Percentiles rank a stretch among this genome's conserved stretches.
Evolutionary conservation across 2,797 vertebrate species (phyloP).

Genomic region (Brachyalestes nurse): DNA sequence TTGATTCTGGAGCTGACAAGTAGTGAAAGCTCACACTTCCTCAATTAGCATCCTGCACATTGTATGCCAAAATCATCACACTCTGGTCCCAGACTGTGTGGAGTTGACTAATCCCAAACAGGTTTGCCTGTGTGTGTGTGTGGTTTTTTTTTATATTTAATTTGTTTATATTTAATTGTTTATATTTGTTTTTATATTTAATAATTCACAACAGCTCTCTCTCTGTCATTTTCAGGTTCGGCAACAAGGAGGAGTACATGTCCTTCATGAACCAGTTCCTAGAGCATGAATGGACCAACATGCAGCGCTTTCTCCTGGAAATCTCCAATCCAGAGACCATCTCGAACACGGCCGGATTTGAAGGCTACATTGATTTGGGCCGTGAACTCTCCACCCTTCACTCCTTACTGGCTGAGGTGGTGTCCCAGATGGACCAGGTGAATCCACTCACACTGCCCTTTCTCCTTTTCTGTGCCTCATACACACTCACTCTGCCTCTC

Average conservation of each 20-base stretch:
- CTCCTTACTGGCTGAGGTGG: constrained; percentile 87
- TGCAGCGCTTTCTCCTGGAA: constrained; percentile 95
- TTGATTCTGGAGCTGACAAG: no score
- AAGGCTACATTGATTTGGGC: constrained; percentile 95
- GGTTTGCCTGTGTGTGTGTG: no score
- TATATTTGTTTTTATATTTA: no score
- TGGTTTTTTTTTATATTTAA: no score
- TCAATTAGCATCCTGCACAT: no score
- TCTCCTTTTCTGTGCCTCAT: neutral
- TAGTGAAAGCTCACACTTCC: no score
- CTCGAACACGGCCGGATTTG: constrained; percentile 91
- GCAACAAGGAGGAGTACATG: constrained; percentile 97
- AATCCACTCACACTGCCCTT: no score
- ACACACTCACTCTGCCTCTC: neutral
- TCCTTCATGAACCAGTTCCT: constrained; percentile 97
- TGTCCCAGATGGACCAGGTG: constrained; percentile 94
- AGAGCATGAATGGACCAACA: constrained; percentile 95
- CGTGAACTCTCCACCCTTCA: constrained; percentile 92
- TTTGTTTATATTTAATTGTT: no score
- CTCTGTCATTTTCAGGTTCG: constrained; percentile 79
- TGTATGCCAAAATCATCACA: no score
- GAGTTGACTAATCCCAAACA: no score
- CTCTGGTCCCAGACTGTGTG: no score
- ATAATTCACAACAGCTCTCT: no score
- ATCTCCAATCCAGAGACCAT: constrained; percentile 93